Conservation (phyloP, 2,888 invertebrate species). For the Sussaba pulchella region DNA sequence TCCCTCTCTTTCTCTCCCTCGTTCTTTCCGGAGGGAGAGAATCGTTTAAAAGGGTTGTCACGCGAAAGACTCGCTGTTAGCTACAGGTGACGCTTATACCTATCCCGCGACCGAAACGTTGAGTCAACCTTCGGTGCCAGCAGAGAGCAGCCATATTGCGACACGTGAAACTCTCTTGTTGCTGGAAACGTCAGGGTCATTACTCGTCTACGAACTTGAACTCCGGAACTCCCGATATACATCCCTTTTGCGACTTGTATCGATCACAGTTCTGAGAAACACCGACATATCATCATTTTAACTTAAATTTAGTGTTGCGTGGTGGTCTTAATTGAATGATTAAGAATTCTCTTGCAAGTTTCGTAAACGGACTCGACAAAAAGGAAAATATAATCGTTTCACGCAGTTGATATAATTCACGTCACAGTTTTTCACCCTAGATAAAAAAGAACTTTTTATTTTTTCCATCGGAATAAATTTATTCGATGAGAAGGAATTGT, state of each 20-base stretch:
- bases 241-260: neutral
- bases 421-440: no score
- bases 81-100: slow-evolving; percentile 62
- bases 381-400: neutral
- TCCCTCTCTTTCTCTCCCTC: neutral
- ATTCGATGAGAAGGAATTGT: no score
- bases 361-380: neutral
- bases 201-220: slow-evolving; percentile 51
- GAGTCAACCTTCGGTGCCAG: slow-evolving; percentile 35
- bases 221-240: neutral
- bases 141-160: slow-evolving; percentile 40
- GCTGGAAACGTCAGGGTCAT: slow-evolving; percentile 41
- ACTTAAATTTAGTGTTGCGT: neutral
- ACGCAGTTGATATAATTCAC: no score
- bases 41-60: slow-evolving; percentile 69
- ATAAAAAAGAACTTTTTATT: no score
- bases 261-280: neutral
- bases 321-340: neutral
- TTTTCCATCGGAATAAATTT: no score
- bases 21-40: slow-evolving; percentile 50
- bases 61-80: slow-evolving; percentile 61
- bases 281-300: neutral
- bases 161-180: slow-evolving; percentile 54
- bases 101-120: slow-evolving; percentile 37
- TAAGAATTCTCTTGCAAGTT: slow-evolving; percentile 6